Evolutionary conservation across 1,140 invertebrate species (phyloP), one percentile per base, ranked within the genome.

Genomic region (Drosophila neocordata): DNA sequence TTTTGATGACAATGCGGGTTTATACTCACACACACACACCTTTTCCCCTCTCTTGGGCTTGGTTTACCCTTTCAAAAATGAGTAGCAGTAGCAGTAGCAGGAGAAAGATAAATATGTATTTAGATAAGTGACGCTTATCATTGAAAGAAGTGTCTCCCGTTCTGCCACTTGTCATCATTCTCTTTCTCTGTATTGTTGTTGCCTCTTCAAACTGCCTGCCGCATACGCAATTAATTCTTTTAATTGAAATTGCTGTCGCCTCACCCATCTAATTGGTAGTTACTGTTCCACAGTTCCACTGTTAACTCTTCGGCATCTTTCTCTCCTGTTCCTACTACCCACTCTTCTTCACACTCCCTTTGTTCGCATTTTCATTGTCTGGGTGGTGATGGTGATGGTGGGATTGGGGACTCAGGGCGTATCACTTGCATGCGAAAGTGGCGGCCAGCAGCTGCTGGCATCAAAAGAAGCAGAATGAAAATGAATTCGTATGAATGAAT

Each of bases 161-260:
- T 5, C 9, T 34, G n/a, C 13, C 56, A n/a, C 4, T 20, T 44
- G 15, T 27, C 59, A 22, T 4, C 4, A 41, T 22, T 20, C 38
- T 58, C 51, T 6, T 5, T 41, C 12, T 41, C 8, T 8, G 7
- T 27, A 22, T 18, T 22, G 41, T 20, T n/a, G 22, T 20, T 27
- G 55, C 44, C 60, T 61, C 81, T 84, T 77, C 57, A 84, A 73
- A 69, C 70, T 80, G 81, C 44, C 77, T 85, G 81, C 65, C 80
- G 81, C 78, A 84, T 74, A 85, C 81, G 77, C 81, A 85, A 85
- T 85, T 85, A 85, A 85, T 85, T 85, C 82, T 61, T 79, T 85
- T 85, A 85, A 85, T 87, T 85, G 82, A 87, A 85, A 85, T 82
- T 85, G 82, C 82, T 71, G 69, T 80, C 81, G 73, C 78, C 72